A percentile compares a stretch with the other conserved stretches of the same genome.
These are phyloP conservation scores for Xestia sexstrigata DNA, from an alignment of 2,888 invertebrate species.

Conservation along the genomic window DNA sequence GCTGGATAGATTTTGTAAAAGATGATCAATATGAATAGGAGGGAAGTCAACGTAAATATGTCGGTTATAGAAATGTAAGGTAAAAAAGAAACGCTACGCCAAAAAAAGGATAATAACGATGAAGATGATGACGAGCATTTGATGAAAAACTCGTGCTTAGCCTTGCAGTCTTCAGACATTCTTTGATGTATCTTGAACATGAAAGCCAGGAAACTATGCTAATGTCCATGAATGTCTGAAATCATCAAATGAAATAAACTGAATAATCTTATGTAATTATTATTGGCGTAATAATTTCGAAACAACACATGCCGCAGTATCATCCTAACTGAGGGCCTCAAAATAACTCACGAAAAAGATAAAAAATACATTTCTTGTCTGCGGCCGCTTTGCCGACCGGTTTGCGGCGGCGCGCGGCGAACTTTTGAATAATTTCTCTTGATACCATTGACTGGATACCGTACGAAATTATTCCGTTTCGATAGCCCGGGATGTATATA, in stretches of 20 bases:
- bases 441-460: conserved; percentile 58
- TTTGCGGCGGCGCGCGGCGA: conserved; percentile 65
- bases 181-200: background rate
- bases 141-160: background rate
- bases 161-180: background rate
- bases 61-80: background rate
- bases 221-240: background rate
- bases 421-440: conserved; percentile 76
- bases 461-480: conserved; percentile 66
- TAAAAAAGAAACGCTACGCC: background rate
- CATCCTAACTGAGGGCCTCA: conserved; percentile 49
- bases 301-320: conserved; percentile 23
- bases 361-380: conserved; percentile 61
- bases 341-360: conserved; percentile 64
- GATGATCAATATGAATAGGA: background rate
- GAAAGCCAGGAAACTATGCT: background rate
- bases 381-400: conserved; percentile 70
- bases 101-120: background rate
- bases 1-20: background rate
- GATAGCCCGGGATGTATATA: conserved; percentile 58
- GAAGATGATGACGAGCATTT: background rate
- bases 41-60: background rate
- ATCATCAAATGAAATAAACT: background rate
- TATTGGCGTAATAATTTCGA: conserved; percentile 2
- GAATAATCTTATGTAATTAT: background rate